Evolutionary conservation across 2,888 invertebrate genomes (phyloP).

Genomic region (Cataglyphis livida): DNA sequence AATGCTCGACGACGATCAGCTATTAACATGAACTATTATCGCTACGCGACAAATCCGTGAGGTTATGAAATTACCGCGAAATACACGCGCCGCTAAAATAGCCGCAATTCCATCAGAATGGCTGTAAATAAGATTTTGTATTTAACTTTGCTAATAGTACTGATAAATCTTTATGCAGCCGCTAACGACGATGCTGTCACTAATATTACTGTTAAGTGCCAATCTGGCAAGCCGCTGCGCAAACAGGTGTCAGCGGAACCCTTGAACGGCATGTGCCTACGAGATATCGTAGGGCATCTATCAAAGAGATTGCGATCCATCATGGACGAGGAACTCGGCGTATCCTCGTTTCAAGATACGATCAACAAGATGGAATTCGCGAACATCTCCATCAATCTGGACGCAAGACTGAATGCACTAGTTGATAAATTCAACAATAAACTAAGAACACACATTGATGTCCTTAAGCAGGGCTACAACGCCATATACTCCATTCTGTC

Average conservation of each 20-base stretch:
- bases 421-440: constrained; percentile 80
- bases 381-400: constrained; percentile 74
- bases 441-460: constrained; percentile 75
- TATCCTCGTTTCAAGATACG: constrained; percentile 80
- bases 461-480: constrained; percentile 77
- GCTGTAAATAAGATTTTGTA: constrained; percentile 45
- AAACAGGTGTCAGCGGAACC: constrained; percentile 83
- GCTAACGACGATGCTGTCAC: constrained; percentile 27
- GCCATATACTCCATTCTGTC: constrained; percentile 78
- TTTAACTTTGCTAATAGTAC: constrained; percentile 26
- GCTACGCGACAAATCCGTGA: constrained; percentile 57
- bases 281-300: constrained; percentile 80
- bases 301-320: constrained; percentile 77
- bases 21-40: constrained; percentile 17
- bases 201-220: constrained; percentile 73
- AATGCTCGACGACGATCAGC: neutral
- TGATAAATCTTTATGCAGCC: constrained; percentile 21
- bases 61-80: constrained; percentile 55
- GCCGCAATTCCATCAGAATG: constrained; percentile 44
- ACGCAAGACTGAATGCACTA: constrained; percentile 73
- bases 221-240: constrained; percentile 78
- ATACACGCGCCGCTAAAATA: neutral
- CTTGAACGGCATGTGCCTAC: constrained; percentile 82
- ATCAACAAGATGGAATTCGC: constrained; percentile 80
- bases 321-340: constrained; percentile 81